A percentile compares a stretch with the other conserved stretches of the same genome.
Evolutionary conservation across 2,888 invertebrate genomes (phyloP).

Genomic region (Emmelina monodactyla): DNA sequence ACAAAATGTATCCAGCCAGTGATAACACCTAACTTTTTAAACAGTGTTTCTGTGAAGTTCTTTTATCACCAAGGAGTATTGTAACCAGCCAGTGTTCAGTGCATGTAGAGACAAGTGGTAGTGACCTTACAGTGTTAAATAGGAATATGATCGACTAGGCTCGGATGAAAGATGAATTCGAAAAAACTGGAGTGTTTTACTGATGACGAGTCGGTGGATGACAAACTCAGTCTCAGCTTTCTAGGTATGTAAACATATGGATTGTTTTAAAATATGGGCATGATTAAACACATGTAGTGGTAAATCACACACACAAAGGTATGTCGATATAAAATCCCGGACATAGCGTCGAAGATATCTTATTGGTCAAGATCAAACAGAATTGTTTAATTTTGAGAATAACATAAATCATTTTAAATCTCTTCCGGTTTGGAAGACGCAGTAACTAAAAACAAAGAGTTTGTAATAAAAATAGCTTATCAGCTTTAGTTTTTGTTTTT

Average conservation of each 20-base stretch:
- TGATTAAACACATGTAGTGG: too few species aligned
- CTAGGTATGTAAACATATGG: conserved; percentile 38
- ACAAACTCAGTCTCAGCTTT: conserved; percentile 58
- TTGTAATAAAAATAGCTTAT: too few species aligned
- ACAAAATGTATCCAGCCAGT: background rate
- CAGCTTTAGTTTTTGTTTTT: too few species aligned
- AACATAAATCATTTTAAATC: too few species aligned
- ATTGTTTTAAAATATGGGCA: background rate
- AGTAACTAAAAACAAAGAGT: too few species aligned
- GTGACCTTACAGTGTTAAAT: conserved; percentile 32
- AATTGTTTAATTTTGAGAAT: too few species aligned
- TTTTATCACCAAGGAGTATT: conserved; percentile 3
- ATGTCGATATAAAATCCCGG: too few species aligned
- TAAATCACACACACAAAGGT: too few species aligned
- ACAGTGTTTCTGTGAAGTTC: conserved; percentile 12
- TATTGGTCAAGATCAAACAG: too few species aligned
- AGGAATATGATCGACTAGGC: conserved; percentile 28
- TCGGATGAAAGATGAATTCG: conserved; percentile 51
- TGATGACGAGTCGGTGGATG: conserved; percentile 53
- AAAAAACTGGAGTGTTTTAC: conserved; percentile 60
- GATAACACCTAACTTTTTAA: conserved; percentile 4
- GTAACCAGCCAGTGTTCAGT: conserved; percentile 25
- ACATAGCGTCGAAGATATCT: too few species aligned
- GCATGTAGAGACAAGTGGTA: conserved; percentile 47
- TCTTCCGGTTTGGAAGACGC: too few species aligned